Percentiles rank a stretch among this genome's conserved stretches.
Conservation (phyloP, 2,888 invertebrate species). For the Euplexia lucipara region DNA sequence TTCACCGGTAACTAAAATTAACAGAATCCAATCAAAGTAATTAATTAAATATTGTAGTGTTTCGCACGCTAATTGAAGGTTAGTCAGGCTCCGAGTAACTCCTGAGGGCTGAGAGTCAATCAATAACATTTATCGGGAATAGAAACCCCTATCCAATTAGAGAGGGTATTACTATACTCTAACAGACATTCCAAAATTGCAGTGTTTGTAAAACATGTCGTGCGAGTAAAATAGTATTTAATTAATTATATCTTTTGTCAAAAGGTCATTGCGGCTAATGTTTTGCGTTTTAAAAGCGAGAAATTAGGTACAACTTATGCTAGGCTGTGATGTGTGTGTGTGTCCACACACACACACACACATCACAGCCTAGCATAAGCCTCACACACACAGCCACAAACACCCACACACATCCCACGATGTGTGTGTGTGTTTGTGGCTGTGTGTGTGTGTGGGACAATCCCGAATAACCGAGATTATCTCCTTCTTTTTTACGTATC, state of each 20-base stretch:
- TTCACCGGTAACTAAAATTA: conserved; percentile 35
- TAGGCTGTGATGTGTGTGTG: background rate
- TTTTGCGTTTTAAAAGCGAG: background rate
- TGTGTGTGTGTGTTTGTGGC: too few relatives aligned
- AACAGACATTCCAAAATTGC: background rate
- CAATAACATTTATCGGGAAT: background rate
- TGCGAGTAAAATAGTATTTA: background rate
- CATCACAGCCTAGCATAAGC: too few relatives aligned
- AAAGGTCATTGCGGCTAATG: conserved; percentile 4
- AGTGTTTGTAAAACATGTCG: conserved; percentile 1
- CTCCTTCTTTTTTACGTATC: too few relatives aligned
- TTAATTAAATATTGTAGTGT: too few relatives aligned
- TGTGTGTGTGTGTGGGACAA: too few relatives aligned
- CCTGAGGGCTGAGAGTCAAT: background rate
- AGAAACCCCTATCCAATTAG: background rate
- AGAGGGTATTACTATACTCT: background rate
- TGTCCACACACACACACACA: too few relatives aligned
- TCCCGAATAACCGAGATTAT: too few relatives aligned
- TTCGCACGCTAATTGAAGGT: conserved; percentile 43
- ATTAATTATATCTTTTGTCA: conserved; percentile 10
- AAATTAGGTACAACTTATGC: background rate
- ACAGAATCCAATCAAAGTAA: conserved; percentile 28
- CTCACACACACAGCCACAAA: too few relatives aligned
- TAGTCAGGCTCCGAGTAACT: conserved; percentile 10
- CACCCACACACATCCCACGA: too few relatives aligned